phyloP scores from a whole-genome alignment of 2,888 invertebrate species.

The Rhogogaster chlorosoma region DNA sequence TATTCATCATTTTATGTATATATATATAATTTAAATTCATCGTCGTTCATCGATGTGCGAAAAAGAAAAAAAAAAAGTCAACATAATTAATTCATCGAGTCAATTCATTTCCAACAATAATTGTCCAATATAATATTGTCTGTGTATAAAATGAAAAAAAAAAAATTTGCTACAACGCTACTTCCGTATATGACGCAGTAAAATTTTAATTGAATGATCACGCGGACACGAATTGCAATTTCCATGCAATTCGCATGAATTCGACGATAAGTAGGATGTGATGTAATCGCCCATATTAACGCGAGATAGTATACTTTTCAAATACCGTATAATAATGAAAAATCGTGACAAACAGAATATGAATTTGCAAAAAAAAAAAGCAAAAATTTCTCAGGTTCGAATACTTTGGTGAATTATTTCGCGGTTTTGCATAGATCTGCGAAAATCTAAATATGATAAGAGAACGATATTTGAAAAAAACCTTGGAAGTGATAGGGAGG shows the following conservation, averaged over 20 bases:
- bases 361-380: neutral
- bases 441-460: neutral
- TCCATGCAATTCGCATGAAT: conserved; percentile 44
- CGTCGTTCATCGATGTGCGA: neutral
- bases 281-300: conserved; percentile 30
- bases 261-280: conserved; percentile 48
- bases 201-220: neutral
- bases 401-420: no score
- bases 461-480: neutral
- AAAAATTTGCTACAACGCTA: neutral
- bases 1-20: neutral
- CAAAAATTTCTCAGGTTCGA: neutral
- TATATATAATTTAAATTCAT: neutral
- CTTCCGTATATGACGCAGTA: neutral
- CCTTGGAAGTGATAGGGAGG: neutral
- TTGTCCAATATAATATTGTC: no score
- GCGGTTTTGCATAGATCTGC: neutral
- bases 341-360: neutral
- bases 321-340: neutral
- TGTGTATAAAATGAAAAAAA: no score
- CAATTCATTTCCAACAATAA: neutral
- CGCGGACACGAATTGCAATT: neutral
- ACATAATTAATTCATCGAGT: neutral
- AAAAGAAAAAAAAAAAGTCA: neutral
- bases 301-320: neutral